Percentiles rank a stretch among this genome's conserved stretches.
These are phyloP conservation scores for Microcebus tavaratra DNA, from an alignment of 2,113 vertebrate species.

Conservation along the genomic window DNA sequence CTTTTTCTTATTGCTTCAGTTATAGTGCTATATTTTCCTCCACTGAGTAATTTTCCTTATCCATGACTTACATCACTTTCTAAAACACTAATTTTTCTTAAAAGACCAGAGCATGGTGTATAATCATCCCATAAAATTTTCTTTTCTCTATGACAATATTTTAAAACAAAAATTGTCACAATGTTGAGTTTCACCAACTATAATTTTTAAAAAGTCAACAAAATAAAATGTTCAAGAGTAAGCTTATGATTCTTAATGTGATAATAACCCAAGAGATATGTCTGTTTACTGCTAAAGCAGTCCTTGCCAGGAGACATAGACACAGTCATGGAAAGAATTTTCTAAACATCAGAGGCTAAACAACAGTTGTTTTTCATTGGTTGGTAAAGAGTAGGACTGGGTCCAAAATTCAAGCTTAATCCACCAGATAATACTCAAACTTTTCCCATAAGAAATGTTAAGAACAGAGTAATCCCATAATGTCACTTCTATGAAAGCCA, in stretches of 20 bases:
- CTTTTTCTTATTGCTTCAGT: neutral
- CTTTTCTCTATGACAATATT: neutral
- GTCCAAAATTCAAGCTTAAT: conserved; percentile 53
- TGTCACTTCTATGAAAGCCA: conserved; percentile 42
- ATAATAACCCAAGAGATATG: neutral
- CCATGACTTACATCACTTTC: neutral
- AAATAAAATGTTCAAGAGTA: neutral
- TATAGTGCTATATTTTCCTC: neutral
- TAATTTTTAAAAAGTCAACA: conserved; percentile 22
- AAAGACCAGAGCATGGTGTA: neutral
- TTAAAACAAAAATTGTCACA: conserved; percentile 9
- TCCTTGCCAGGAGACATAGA: neutral
- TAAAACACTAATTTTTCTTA: conserved; percentile 13
- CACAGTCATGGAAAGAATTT: neutral
- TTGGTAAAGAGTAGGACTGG: neutral
- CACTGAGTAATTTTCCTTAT: neutral
- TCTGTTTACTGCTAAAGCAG: neutral
- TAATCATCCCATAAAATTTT: neutral
- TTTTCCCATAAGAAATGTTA: conserved; percentile 45
- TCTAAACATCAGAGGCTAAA: conserved; percentile 6
- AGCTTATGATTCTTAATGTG: neutral
- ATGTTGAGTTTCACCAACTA: neutral
- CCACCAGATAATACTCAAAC: conserved; percentile 36
- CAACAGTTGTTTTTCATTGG: conserved; percentile 9
- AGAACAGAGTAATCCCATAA: conserved; percentile 43